These are phyloP conservation scores for Scaptomyza polygonia DNA, from an alignment of 2,888 invertebrate species.

Conservation along the genomic window DNA sequence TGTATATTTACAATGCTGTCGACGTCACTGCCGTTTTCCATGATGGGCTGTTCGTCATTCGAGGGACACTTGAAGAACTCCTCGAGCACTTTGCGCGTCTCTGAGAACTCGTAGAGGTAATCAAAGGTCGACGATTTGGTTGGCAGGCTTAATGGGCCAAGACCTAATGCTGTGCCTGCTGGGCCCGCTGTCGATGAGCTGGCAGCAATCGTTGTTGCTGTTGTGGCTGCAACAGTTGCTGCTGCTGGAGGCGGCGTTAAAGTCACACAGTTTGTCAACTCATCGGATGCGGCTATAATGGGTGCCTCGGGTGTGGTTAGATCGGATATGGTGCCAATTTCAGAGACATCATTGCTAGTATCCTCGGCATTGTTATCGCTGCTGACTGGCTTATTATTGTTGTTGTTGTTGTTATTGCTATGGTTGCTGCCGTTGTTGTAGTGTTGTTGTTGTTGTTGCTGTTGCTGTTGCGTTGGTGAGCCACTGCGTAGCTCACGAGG, in stretches of 20 bases:
- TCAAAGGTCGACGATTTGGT: slow-evolving; percentile 89
- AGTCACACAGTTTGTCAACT: slow-evolving; percentile 62
- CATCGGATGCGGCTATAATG: slow-evolving; percentile 57
- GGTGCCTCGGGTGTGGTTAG: slow-evolving; percentile 83
- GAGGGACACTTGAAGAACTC: slow-evolving; percentile 92
- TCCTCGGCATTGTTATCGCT: slow-evolving; percentile 84
- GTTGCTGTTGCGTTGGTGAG: slow-evolving; percentile 74
- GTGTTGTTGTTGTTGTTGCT: slow-evolving; percentile 57
- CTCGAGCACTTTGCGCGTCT: slow-evolving; percentile 94
- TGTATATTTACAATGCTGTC: slow-evolving; percentile 83
- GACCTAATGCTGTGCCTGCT: slow-evolving; percentile 5
- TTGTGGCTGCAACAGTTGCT: not conserved
- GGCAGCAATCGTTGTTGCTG: slow-evolving; percentile 19
- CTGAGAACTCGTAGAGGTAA: slow-evolving; percentile 95
- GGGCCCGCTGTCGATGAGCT: slow-evolving; percentile 34
- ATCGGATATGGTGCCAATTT: slow-evolving; percentile 84
- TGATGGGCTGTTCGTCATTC: slow-evolving; percentile 86
- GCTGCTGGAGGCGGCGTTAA: slow-evolving; percentile 45
- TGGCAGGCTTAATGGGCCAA: slow-evolving; percentile 70
- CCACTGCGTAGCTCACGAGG: slow-evolving; percentile 79
- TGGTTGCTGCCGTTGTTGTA: slow-evolving; percentile 48
- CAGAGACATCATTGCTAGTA: slow-evolving; percentile 84
- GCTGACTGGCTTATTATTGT: slow-evolving; percentile 56
- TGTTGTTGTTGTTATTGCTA: slow-evolving; percentile 53
- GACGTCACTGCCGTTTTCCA: slow-evolving; percentile 84